phyloP scores from a whole-genome alignment of 2,888 invertebrate genomes.

The Melanophora roralis region DNA sequence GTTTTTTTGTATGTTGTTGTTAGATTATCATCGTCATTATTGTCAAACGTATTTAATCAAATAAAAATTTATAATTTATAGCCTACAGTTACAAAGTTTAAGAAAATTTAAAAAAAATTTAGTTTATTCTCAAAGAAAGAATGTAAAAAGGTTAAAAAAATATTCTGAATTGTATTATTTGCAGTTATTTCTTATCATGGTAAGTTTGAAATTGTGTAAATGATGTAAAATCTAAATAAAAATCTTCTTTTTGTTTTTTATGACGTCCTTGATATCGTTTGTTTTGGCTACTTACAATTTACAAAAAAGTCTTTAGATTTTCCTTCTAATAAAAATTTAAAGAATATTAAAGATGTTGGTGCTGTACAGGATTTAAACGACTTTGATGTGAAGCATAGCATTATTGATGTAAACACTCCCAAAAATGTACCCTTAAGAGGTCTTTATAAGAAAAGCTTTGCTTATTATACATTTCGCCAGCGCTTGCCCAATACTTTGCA shows the following conservation, averaged over 20 bases:
- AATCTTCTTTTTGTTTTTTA: neutral
- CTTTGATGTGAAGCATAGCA: slow-evolving; percentile 75
- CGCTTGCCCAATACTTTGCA: slow-evolving; percentile 87
- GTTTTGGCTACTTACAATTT: too few species aligned
- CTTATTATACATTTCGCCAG: slow-evolving; percentile 89
- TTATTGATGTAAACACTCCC: slow-evolving; percentile 80
- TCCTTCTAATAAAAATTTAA: neutral
- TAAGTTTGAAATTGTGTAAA: slow-evolving; percentile 20
- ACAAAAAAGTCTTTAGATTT: slow-evolving; percentile 22
- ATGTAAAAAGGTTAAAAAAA: too few species aligned
- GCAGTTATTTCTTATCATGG: slow-evolving; percentile 31
- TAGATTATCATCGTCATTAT: neutral
- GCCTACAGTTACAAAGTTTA: neutral
- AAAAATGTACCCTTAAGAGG: slow-evolving; percentile 81
- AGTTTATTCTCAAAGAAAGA: too few species aligned
- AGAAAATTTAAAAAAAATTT: neutral
- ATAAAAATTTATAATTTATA: slow-evolving; percentile 5
- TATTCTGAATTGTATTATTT: neutral
- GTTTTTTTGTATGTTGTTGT: neutral
- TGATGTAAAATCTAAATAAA: slow-evolving; percentile 23
- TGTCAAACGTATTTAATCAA: slow-evolving; percentile 33
- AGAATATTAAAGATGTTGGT: neutral
- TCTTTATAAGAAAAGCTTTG: slow-evolving; percentile 87
- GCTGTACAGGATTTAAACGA: slow-evolving; percentile 58
- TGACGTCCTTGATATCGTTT: slow-evolving; percentile 23